phyloP scores from a whole-genome alignment of 2,113 vertebrate species.

The Chunga burmeisteri region DNA sequence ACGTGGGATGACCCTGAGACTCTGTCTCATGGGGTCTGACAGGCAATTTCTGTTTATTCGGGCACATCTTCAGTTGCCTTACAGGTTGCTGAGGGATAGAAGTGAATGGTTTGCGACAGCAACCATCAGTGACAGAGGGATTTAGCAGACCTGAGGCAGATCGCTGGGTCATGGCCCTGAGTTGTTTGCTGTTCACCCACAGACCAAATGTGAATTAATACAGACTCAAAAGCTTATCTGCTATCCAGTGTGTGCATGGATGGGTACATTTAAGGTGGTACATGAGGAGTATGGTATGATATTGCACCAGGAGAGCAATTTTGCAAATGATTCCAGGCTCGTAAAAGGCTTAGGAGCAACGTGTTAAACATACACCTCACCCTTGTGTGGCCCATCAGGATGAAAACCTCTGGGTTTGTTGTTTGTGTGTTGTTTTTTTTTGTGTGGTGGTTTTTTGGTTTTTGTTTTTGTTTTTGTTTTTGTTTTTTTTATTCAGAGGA shows the following conservation, averaged over 20 bases:
- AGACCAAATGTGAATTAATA: neutral
- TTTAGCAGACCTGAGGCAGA: neutral
- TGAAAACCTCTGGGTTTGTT: neutral
- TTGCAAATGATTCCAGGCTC: neutral
- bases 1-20: neutral
- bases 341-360: neutral
- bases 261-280: neutral
- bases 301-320: neutral
- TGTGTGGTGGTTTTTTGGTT: no score
- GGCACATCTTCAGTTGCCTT: neutral
- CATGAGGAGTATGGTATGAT: neutral
- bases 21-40: fast-evolving
- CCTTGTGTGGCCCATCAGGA: neutral
- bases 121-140: neutral
- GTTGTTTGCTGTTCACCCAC: neutral
- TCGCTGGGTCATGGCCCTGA: neutral
- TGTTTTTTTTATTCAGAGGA: neutral
- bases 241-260: neutral
- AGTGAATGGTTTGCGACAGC: neutral
- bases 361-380: fast-evolving
- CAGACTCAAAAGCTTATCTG: neutral
- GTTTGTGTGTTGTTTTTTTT: no score
- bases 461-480: neutral
- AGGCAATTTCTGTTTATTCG: neutral
- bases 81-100: neutral